Base-by-base conservation (phyloP, 2,797 vertebrate genomes). In the Zenarchopterus dispar region DNA sequence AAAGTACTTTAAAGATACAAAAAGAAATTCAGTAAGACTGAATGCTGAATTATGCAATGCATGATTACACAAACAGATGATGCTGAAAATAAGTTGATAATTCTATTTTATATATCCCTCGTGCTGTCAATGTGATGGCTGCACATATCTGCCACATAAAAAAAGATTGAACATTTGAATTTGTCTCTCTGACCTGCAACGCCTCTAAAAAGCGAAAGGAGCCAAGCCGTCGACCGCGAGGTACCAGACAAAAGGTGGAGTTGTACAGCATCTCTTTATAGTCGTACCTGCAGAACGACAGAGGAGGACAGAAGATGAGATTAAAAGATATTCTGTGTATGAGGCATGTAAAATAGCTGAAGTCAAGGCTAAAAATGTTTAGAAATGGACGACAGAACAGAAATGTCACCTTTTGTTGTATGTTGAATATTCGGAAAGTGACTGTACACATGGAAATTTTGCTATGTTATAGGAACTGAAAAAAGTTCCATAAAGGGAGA, bases 211-310 rank as follows among this genome's bases (percentile, higher is more conserved):
- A 99, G 78, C 98, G 96, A 93, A 99, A 99, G 73, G 98, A 99
- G 52, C 98, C 98, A 80, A 99, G 95, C 82, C 98, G 95, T 77
- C 98, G 95, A 91, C 98, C 98, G 81, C 98, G 94, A 68, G 98
- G 98, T 84, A 99, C 97, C 91, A 99, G 93, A 91, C 98, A 99
- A 93, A 99, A 99, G 60, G 98, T 99, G 91, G 98, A 97, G 94
- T 99, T 99, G 94, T 97, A 96, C 89, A 99, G 95, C 97, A 99
- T 97, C 92, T 99, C 97, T 93, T 95, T 96, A 93, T 99, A 99
- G 94, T 99, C 97, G 75, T 97, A 99, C 89, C 98, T 99, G 84
- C 24, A 49, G 63, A 36, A 50, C 2, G 15, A 67, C 0, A 62
- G 11, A 55, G 0, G 43, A 47, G 2, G 43, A 24, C 15, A 48